A percentile compares a stretch with the other conserved stretches of the same genome.
These are phyloP conservation scores for Mongoloraphidia duomilia DNA, from an alignment of 2,888 invertebrate species.

Conservation along the genomic window DNA sequence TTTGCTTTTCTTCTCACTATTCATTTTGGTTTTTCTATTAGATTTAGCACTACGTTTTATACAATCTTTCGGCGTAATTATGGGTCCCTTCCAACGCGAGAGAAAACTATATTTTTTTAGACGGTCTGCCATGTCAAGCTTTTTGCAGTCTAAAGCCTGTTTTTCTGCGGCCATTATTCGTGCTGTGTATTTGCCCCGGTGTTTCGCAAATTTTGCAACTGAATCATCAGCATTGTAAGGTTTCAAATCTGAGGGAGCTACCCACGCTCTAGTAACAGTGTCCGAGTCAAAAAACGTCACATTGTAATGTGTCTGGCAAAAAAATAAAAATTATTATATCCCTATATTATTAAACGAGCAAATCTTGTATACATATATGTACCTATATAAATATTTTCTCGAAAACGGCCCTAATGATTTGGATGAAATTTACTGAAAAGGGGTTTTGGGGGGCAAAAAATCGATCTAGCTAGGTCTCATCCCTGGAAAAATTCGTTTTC, in stretches of 20 bases:
- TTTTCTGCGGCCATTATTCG: conserved; percentile 28
- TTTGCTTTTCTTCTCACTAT: no score
- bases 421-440: no score
- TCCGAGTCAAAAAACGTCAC: conserved; percentile 37
- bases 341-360: no score
- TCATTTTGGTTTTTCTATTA: no score
- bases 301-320: conserved; percentile 38
- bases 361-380: no score
- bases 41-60: no score
- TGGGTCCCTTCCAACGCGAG: conserved; percentile 29
- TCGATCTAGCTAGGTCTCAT: no score
- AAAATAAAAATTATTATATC: background rate
- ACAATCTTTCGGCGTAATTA: conserved; percentile 15
- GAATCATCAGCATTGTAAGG: conserved; percentile 22
- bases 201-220: conserved; percentile 26
- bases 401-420: no score
- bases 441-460: no score
- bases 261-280: conserved; percentile 34
- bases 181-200: conserved; percentile 24
- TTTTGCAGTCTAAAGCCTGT: conserved; percentile 31
- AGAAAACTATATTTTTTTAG: conserved; percentile 34
- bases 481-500: no score
- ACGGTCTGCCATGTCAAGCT: conserved; percentile 25
- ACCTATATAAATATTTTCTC: background rate
- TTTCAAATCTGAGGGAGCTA: conserved; percentile 27